These are phyloP conservation scores for Conus betulinus DNA, from an alignment of 1,140 invertebrate genomes.

Conservation along the genomic window DNA sequence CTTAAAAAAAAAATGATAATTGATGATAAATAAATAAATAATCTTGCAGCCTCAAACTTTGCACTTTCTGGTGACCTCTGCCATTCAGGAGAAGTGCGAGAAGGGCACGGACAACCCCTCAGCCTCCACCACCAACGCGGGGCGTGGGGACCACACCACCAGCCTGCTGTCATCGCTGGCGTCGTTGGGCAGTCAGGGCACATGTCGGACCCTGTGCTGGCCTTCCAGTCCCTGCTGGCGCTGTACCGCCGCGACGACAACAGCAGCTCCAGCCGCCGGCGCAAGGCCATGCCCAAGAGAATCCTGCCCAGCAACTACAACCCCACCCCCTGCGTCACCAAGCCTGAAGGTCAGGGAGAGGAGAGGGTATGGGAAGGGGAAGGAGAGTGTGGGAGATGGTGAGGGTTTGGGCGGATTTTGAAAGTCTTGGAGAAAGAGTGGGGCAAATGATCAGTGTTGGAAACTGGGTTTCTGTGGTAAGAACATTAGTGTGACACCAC, in stretches of 20 bases:
- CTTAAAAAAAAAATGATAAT: no score
- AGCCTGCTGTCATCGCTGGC: constrained; percentile 20
- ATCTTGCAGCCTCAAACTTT: no score
- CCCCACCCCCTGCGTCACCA: constrained; percentile 30
- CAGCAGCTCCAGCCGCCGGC: not conserved
- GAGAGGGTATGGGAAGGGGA: not conserved
- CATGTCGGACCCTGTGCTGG: constrained; percentile 29
- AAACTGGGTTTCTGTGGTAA: no score
- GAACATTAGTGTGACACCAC: no score
- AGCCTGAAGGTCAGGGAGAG: constrained; percentile 22
- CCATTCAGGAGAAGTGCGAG: not conserved
- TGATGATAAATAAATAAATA: no score
- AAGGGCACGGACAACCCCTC: not conserved
- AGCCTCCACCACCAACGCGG: not conserved
- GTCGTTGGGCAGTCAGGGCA: constrained; percentile 10
- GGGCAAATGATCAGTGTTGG: no score
- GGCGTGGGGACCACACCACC: not conserved
- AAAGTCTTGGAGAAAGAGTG: no score
- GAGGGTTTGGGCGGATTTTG: no score
- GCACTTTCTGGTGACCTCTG: no score
- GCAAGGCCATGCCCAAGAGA: constrained; percentile 20
- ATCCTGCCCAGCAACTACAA: constrained; percentile 30
- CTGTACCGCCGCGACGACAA: constrained; percentile 27
- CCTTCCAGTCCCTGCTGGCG: constrained; percentile 31
- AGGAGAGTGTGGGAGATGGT: no score